Base-by-base conservation (phyloP, 2,888 invertebrate species). In the Eubasilissa splendida region DNA sequence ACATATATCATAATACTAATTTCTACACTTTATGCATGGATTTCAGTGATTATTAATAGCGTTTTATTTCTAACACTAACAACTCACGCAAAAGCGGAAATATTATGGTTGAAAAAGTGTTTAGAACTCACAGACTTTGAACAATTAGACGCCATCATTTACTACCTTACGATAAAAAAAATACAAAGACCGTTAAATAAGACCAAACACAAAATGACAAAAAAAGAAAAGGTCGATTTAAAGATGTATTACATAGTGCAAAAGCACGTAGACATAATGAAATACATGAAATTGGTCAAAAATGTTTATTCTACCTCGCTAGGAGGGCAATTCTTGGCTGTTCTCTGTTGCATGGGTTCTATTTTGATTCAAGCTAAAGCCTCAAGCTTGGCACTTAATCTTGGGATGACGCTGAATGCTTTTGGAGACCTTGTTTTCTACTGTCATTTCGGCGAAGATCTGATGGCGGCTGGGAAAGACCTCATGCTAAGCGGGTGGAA, bases 381-480 rank as follows among this genome's bases (percentile, higher is more conserved):
- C 22, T 76, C 82, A 10, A 76, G 52, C 52, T 53, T 81, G 50
- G 12, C 74, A 14, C 59, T 82, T 22, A 82, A 65, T 42, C 33
- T 14, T 8, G 42, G 65, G 14, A 59, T 76, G 63, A 58, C 52
- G n/a, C 42, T 82, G 58, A 79, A 82, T 63, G 79, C 82, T 12
- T 73, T 82, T 56, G 79, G 82, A 10, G 82, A 79, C n/a, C 52
- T 79, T 11, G 58, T 82, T 8, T 76, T 82, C 50, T 82, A 79
- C 73, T 82, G 79, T 53, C 76, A 79, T 52, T 82, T 76, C 53
- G 82, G 79, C 54, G 71, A 82, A 65, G 68, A 53, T 50, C 52
- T 82, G 59, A 52, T 71, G 42, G 42, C 52, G 9, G 12, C 78
- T 8, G 82, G 63, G 11, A 76, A 82, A 4, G 63, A 78, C 65